These are phyloP conservation scores for Pseudochirops cupreus DNA, from an alignment of 2,797 vertebrate genomes.

Conservation along the genomic window DNA sequence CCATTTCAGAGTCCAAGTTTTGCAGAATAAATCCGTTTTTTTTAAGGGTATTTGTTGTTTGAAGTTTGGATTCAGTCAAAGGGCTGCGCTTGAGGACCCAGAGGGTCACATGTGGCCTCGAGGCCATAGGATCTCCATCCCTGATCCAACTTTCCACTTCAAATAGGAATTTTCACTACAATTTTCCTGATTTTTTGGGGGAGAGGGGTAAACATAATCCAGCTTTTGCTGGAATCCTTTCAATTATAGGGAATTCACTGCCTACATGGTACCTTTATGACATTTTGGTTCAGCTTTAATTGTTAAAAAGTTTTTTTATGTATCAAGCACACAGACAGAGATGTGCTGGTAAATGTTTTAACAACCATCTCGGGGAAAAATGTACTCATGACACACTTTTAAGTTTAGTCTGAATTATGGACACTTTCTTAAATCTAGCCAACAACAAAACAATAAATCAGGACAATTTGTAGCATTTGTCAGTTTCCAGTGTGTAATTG, in stretches of 20 bases:
- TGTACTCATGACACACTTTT: neutral
- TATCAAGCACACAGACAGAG: neutral
- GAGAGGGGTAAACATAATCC: neutral
- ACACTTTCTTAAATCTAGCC: neutral
- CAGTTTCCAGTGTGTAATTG: neutral
- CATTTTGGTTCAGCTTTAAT: neutral
- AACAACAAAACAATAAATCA: neutral
- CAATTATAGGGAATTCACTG: neutral
- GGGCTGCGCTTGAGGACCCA: no score
- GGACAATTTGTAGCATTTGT: neutral
- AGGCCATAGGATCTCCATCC: no score
- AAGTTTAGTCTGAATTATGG: neutral
- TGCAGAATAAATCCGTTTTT: no score
- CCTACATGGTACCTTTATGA: neutral
- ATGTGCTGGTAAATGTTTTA: neutral
- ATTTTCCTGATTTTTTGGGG: neutral
- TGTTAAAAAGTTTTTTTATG: neutral
- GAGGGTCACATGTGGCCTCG: no score
- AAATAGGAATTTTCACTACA: neutral
- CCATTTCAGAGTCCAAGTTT: no score
- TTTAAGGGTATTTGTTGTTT: no score
- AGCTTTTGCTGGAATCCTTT: neutral
- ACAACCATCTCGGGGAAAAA: neutral
- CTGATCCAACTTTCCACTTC: neutral
- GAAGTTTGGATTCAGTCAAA: no score